A percentile compares a stretch with the other conserved stretches of the same genome.
Conservation (phyloP, 92 coral and sea anemone species). For the Parazoanthus swiftii region DNA sequence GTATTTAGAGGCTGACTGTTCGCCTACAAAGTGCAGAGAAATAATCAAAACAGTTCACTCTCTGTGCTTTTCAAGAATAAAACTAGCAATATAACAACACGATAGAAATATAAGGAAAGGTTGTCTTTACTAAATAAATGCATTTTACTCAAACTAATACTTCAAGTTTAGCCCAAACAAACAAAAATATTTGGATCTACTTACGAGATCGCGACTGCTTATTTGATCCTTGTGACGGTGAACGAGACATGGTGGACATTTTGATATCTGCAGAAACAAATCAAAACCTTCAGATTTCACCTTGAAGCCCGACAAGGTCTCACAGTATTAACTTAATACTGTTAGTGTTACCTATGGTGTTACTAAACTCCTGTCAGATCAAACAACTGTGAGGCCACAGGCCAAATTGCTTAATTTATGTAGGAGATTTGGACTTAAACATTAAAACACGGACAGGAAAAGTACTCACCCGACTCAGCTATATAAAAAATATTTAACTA, state of each 20-base stretch:
- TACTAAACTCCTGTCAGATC: background rate
- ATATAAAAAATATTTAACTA: background rate
- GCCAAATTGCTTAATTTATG: background rate
- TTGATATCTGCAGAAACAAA: background rate
- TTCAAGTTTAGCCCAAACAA: background rate
- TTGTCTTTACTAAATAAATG: no score
- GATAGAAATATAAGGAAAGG: no score
- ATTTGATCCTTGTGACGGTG: conserved; percentile 79
- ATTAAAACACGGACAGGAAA: background rate
- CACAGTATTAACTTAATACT: no score
- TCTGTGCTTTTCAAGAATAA: background rate
- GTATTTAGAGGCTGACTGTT: conserved; percentile 61
- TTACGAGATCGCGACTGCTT: conserved; percentile 74
- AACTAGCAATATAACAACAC: background rate
- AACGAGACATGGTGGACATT: conserved; percentile 60
- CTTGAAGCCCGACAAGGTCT: no score
- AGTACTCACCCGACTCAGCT: background rate
- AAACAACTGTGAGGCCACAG: background rate
- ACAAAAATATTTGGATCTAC: background rate
- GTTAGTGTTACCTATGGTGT: no score
- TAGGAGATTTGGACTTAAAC: background rate
- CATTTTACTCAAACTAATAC: no score
- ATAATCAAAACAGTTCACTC: background rate
- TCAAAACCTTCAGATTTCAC: no score
- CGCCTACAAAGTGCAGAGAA: conserved; percentile 45